Base-by-base conservation (phyloP, 2,113 vertebrate genomes). In the Hippocampus zosterae region DNA sequence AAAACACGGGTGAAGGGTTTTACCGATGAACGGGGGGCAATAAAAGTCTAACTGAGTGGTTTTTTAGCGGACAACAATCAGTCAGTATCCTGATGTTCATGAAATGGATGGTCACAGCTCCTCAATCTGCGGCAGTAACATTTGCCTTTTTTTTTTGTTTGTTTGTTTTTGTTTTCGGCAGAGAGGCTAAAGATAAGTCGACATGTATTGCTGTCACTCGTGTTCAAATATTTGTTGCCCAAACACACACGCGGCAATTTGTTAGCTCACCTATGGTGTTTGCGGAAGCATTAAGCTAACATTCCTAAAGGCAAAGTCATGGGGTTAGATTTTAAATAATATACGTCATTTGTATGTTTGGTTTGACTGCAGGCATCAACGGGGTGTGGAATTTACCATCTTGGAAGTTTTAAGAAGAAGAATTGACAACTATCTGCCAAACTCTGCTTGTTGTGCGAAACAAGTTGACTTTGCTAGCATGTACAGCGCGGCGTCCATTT, bases 1-100 rank as follows among this genome's bases (percentile, higher is more conserved):
- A 85, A 81, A 84, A 86, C 70, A 76, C 64, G 46, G 52, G 67
- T 18, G 80, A 81, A 84, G 77, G 86, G 84, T 87, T 85, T 84
- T 85, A 82, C 74, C 76, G 59, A 53, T 73, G 73, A 82, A 84
- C 82, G 6, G 33, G 72, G 76, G 74, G 69, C 84, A 82, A 82
- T 88, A 88, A 87, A 57, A 86, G 6, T 66, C 68, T 46, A 63
- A 72, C 72, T 78, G 65, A 82, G 69, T 50, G 67, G 75, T 8
- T 19, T 37, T 0, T 37, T 37, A 37, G 33, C 33, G 33, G 33
- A 37, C 33, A 37, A 37, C 33, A 37, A 46, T 52, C 16, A 18
- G 18, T 18, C 48, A 46, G 12, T 46, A 21, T 52, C 8, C 12
- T 12, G 42, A 52, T 52, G 5, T 37, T 37, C 33, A 37, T 37